These are phyloP conservation scores for Cerastis rubricosa DNA, from an alignment of 2,888 invertebrate species.

Conservation along the genomic window DNA sequence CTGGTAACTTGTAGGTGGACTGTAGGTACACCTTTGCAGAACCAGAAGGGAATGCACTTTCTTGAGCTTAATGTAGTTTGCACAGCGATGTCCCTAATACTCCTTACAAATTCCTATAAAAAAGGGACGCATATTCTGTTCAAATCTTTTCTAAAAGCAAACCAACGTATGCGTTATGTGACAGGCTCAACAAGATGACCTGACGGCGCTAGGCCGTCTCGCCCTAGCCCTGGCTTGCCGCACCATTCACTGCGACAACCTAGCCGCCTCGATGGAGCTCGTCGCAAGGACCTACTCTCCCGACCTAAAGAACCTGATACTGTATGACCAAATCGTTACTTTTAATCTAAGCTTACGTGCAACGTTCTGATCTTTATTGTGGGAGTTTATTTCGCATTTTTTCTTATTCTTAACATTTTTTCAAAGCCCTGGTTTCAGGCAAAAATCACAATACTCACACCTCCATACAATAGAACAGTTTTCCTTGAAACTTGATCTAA, in stretches of 20 bases:
- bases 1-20: not conserved
- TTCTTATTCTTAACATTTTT: not conserved
- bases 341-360: constrained; percentile 26
- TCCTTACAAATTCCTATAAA: not conserved
- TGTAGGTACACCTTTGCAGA: not conserved
- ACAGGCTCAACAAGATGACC: constrained; percentile 95
- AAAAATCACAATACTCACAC: not conserved
- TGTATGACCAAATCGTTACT: constrained; percentile 90
- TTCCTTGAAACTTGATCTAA: constrained; percentile 2
- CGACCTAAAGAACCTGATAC: constrained; percentile 98
- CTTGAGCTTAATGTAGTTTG: not conserved
- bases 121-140: no score
- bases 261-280: constrained; percentile 96
- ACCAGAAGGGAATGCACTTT: not conserved
- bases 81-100: not conserved
- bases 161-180: constrained; percentile 13
- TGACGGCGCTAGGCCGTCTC: constrained; percentile 97
- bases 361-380: not conserved
- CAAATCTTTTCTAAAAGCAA: not conserved
- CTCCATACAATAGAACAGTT: not conserved
- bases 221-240: constrained; percentile 98
- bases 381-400: constrained; percentile 20
- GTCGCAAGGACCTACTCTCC: constrained; percentile 97
- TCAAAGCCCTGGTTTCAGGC: not conserved
- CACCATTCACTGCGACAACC: constrained; percentile 96